A percentile compares a stretch with the other conserved stretches of the same genome.
Evolutionary conservation across 2,797 vertebrate species (phyloP).

Genomic region (Phoebastria nigripes): DNA sequence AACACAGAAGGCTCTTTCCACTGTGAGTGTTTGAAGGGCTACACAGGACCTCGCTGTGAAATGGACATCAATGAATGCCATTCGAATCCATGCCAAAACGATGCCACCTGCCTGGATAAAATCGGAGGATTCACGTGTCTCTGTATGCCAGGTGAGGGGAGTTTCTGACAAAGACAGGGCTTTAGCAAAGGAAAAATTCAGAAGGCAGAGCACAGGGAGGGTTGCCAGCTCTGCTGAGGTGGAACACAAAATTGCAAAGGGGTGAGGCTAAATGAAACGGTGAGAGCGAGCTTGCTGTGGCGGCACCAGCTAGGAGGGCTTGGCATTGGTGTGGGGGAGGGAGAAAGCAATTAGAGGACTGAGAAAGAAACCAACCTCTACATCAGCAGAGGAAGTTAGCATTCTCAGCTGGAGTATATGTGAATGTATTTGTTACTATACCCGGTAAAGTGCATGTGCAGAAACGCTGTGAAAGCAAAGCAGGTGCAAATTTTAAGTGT

Average conservation of each 20-base stretch:
- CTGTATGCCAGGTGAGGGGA: slow-evolving; percentile 86
- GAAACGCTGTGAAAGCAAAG: background rate
- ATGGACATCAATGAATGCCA: slow-evolving; percentile 93
- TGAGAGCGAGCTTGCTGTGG: background rate
- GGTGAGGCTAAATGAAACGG: background rate
- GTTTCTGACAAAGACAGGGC: background rate
- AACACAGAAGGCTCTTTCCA: slow-evolving; percentile 93
- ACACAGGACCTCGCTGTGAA: slow-evolving; percentile 89
- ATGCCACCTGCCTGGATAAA: slow-evolving; percentile 94
- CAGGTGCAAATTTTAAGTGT: background rate
- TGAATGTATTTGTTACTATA: background rate
- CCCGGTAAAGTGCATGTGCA: background rate
- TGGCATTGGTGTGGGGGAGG: background rate
- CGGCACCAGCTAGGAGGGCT: background rate
- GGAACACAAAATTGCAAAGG: background rate
- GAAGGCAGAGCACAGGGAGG: background rate
- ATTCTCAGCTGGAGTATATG: background rate
- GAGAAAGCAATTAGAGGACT: background rate
- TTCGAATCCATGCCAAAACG: slow-evolving; percentile 89
- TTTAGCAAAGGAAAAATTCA: background rate
- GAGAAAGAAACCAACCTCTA: background rate
- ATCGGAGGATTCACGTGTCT: slow-evolving; percentile 92
- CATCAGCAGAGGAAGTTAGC: background rate
- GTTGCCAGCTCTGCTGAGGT: background rate
- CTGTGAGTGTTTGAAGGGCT: slow-evolving; percentile 87